These are phyloP conservation scores for Porites australiensis DNA, from an alignment of 64 coral and sea anemone genomes.

Conservation along the genomic window DNA sequence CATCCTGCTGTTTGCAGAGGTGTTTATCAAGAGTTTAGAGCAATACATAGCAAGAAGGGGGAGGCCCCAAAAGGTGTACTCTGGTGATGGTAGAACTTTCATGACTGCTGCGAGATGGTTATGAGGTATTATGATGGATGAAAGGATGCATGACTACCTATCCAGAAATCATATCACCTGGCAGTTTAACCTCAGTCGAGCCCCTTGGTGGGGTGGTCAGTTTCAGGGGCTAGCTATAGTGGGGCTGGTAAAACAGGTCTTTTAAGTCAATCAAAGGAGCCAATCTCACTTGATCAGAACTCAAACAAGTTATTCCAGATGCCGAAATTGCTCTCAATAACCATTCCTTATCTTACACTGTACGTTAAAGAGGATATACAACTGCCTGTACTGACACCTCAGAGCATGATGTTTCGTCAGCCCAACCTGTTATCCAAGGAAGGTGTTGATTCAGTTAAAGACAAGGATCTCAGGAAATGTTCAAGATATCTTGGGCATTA, in stretches of 20 bases:
- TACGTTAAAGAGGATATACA: neutral
- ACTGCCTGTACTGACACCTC: neutral
- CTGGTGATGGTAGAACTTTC: no score
- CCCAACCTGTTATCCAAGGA: neutral
- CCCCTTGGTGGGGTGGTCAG: neutral
- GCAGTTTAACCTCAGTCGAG: conserved; percentile 34
- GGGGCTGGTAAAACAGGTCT: conserved; percentile 25
- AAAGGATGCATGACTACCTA: conserved; percentile 1
- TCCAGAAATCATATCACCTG: neutral
- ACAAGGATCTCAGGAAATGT: conserved; percentile 8
- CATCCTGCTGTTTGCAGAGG: conserved; percentile 56
- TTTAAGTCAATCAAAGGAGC: neutral
- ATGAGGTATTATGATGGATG: no score
- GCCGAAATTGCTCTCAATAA: neutral
- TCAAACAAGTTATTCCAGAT: neutral
- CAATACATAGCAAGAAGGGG: conserved; percentile 28
- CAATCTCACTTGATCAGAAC: neutral
- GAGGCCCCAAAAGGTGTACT: neutral
- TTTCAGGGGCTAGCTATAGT: conserved; percentile 17
- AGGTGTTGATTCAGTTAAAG: neutral
- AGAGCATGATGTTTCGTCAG: neutral
- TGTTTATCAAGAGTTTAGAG: conserved; percentile 29
- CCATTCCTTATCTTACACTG: neutral
- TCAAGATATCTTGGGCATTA: neutral
- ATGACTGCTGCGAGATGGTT: no score